Percentiles rank a stretch among this genome's conserved stretches.
Conservation (phyloP, 2,888 invertebrate species). For the Eurytoma adleriae region DNA sequence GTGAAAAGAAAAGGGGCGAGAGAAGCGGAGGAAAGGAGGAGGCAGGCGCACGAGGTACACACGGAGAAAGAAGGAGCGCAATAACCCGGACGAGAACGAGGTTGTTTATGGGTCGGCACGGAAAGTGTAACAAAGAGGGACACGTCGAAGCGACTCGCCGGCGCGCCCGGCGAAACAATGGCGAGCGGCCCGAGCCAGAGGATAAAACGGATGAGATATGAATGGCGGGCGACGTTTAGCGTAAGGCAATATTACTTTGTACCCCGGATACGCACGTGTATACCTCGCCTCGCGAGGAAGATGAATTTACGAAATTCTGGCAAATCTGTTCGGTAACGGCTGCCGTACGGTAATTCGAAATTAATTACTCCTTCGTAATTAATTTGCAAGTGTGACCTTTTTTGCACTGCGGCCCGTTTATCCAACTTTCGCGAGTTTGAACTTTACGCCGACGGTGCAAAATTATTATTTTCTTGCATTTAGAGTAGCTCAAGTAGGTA, state of each 20-base stretch:
- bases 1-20: neutral
- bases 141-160: neutral
- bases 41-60: too few species aligned
- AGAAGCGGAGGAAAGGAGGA: too few species aligned
- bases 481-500: too few species aligned
- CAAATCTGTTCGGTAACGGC: neutral
- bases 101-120: constrained; percentile 4
- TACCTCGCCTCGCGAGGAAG: neutral
- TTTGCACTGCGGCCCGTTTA: neutral
- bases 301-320: constrained; percentile 25
- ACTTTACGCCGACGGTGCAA: too few species aligned
- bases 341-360: neutral
- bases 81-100: constrained; percentile 18
- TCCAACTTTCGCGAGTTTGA: too few species aligned
- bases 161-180: constrained; percentile 26
- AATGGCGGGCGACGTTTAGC: constrained; percentile 37
- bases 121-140: constrained; percentile 17
- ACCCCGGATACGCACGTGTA: too few species aligned
- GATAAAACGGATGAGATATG: constrained; percentile 36
- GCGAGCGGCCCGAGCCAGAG: neutral
- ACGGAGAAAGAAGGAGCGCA: constrained; percentile 8
- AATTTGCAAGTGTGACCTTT: neutral
- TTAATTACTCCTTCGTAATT: constrained; percentile 7
- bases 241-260: constrained; percentile 10
- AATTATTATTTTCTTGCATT: too few species aligned